These are phyloP conservation scores for Chalcosyrphus nemorum DNA, from an alignment of 2,888 invertebrate genomes.

Conservation along the genomic window DNA sequence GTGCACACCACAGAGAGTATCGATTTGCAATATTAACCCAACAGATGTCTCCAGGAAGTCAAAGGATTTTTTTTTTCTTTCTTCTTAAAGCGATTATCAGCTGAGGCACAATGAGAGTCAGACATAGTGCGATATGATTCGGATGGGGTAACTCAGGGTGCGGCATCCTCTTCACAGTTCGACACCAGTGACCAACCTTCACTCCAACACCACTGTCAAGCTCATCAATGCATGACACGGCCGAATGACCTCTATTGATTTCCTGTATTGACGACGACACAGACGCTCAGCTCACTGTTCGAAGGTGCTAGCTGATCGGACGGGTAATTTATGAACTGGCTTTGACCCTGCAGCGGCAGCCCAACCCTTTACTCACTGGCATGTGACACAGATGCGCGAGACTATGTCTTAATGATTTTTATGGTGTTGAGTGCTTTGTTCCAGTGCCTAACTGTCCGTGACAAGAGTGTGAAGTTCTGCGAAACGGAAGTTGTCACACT, in stretches of 20 bases:
- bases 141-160: conserved; percentile 61
- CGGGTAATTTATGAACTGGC: conserved; percentile 67
- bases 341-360: conserved; percentile 67
- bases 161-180: conserved; percentile 72
- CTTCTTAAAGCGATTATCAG: conserved; percentile 14
- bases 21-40: conserved; percentile 56
- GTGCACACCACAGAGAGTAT: conserved; percentile 34
- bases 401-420: conserved; percentile 71
- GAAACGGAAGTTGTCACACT: conserved; percentile 70
- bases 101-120: conserved; percentile 5
- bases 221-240: conserved; percentile 62
- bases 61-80: conserved; percentile 19
- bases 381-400: conserved; percentile 70
- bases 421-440: conserved; percentile 72
- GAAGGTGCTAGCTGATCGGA: conserved; percentile 61
- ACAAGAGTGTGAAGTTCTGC: conserved; percentile 73
- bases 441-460: conserved; percentile 67
- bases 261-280: too few species aligned
- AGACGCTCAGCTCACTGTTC: conserved; percentile 56
- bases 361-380: conserved; percentile 65
- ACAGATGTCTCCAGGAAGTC: conserved; percentile 66
- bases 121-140: conserved; percentile 42
- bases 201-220: conserved; percentile 15
- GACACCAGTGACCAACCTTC: conserved; percentile 52
- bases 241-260: conserved; percentile 71